These are phyloP conservation scores for Coccyzus lansbergi DNA, from an alignment of 2,797 vertebrate species.

Conservation along the genomic window DNA sequence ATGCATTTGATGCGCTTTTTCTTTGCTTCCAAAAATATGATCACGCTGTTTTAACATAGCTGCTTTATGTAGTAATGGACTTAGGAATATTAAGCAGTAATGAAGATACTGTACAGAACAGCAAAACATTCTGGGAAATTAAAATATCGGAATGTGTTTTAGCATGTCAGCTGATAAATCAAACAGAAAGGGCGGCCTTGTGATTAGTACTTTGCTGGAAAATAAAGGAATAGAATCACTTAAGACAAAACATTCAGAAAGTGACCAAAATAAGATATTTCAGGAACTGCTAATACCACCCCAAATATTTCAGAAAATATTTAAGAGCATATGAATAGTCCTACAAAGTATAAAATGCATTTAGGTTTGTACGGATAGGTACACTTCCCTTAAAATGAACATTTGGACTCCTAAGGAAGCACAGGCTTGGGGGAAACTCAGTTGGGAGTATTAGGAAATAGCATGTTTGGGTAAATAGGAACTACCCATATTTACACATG, in stretches of 20 bases:
- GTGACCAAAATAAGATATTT: not conserved
- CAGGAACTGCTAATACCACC: not conserved
- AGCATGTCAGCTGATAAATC: not conserved
- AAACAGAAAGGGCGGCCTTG: not conserved
- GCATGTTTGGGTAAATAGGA: not conserved
- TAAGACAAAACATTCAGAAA: not conserved
- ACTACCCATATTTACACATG: not conserved
- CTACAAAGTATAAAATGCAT: not conserved
- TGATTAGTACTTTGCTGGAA: not conserved
- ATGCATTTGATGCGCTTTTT: slow-evolving; percentile 12
- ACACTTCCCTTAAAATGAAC: not conserved
- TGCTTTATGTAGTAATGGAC: slow-evolving; percentile 35
- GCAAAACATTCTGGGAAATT: slow-evolving; percentile 17
- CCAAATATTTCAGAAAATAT: not conserved
- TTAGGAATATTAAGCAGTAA: slow-evolving; percentile 13
- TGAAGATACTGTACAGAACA: slow-evolving; percentile 37
- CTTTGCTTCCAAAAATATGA: slow-evolving; percentile 59
- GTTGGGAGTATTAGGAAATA: not conserved
- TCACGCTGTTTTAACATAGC: slow-evolving; percentile 38
- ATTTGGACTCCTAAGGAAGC: not conserved
- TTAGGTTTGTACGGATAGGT: not conserved
- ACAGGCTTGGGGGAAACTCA: not conserved
- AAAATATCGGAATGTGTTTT: slow-evolving; percentile 11
- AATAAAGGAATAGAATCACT: not conserved
- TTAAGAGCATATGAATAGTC: not conserved